Evolutionary conservation across 2,888 invertebrate genomes (phyloP), one percentile per base, ranked within the genome.

Genomic region (Salpingus planirostris): DNA sequence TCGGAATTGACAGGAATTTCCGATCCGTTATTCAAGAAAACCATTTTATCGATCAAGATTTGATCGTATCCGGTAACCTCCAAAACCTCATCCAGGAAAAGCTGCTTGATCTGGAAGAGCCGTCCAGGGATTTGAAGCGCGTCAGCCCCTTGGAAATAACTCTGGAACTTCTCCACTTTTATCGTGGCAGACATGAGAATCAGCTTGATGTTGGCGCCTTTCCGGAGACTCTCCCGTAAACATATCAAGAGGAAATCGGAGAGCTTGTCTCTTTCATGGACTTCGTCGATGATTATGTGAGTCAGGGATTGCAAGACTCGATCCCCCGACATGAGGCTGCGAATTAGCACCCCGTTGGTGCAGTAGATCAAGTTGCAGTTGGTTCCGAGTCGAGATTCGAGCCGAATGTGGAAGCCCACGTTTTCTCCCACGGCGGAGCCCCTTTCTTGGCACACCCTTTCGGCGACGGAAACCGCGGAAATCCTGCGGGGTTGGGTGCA

Each of bases 111-210:
- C 1, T 80, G 76, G 62, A 71, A 81, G 27, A 78, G 62, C 15
- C 81, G 74, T 0, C 90, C 91, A 21, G 86, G 82, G 32, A 91
- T 81, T 15, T 69, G 72, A 15, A 91, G 67, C 12, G 88, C 74
- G 0, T 83, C 80, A 44, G 87, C 85, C 51, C 75, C 74, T 50
- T 75, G 74, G 64, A 96, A 96, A 62, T 93, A 97, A 21, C 77
- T 73, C 27, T 78, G 69, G 65, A 95, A 88, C 41, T 88, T 74
- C 34, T 76, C 70, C 24, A 83, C 77, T 56, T 96, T 90, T 60
- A 92, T 76, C 0, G 93, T 89, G 7, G 96, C 96, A 2, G 95
- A 95, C 95, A 97, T 96, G 24, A 97, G 73, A 26, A 97, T 73
- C 0, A 96, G 64, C 53, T 81, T 82, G 11, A 95, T 68, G 37